A percentile compares a stretch with the other conserved stretches of the same genome.
Evolutionary conservation across 1,140 invertebrate genomes (phyloP).

Genomic region (Bombus difficillimus): DNA sequence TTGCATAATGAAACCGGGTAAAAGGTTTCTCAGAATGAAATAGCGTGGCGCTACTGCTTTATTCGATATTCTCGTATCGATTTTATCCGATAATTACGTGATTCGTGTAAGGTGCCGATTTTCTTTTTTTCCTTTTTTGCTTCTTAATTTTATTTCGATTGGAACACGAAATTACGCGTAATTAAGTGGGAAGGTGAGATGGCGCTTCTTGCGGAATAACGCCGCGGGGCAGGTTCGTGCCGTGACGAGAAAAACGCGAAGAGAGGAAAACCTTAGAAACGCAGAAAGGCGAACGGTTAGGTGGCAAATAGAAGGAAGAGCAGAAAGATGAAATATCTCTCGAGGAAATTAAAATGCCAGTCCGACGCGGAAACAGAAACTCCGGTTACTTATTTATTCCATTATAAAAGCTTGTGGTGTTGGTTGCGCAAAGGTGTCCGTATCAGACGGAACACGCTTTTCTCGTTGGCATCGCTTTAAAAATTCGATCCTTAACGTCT

Average conservation of each 20-base stretch:
- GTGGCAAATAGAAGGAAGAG: neutral
- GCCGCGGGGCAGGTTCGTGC: neutral
- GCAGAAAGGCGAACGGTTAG: neutral
- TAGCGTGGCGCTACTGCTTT: too few species aligned
- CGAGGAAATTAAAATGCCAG: slow-evolving; percentile 72
- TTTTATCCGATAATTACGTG: neutral
- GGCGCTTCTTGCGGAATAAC: neutral
- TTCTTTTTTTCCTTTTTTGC: too few species aligned
- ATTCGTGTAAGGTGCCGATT: neutral
- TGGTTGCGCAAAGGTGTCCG: neutral
- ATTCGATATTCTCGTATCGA: too few species aligned
- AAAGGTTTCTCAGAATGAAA: neutral
- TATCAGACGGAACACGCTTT: neutral
- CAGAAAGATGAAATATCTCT: slow-evolving; percentile 61
- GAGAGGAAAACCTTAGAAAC: neutral
- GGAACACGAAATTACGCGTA: neutral
- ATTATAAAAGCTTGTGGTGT: slow-evolving; percentile 58
- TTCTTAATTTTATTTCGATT: too few species aligned
- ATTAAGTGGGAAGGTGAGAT: neutral
- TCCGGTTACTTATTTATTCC: slow-evolving; percentile 73
- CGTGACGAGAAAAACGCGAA: neutral
- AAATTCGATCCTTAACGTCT: slow-evolving; percentile 22
- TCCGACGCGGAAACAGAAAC: slow-evolving; percentile 52
- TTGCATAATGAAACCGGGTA: neutral
- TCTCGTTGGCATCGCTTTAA: neutral